A percentile compares a stretch with the other conserved stretches of the same genome.
Evolutionary conservation across 2,888 invertebrate genomes (phyloP).

Genomic region (Diachrysia chrysitis): DNA sequence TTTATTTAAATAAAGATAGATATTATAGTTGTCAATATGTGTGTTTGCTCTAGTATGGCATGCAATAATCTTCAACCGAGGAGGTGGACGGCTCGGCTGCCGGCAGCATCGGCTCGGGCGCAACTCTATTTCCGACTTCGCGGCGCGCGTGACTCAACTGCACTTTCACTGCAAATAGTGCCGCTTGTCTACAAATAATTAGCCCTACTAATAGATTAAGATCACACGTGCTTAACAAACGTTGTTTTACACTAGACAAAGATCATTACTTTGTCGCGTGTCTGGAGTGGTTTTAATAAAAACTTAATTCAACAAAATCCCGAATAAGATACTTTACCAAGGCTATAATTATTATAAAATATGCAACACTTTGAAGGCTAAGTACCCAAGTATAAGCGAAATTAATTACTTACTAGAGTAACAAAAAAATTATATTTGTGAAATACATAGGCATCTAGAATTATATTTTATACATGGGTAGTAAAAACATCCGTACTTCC

Average conservation of each 20-base stretch:
- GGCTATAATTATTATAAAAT: too few species aligned
- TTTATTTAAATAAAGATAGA: too few species aligned
- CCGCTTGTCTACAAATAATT: slow-evolving; percentile 74
- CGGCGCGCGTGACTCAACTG: slow-evolving; percentile 76
- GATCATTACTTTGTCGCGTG: slow-evolving; percentile 1
- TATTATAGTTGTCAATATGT: too few species aligned
- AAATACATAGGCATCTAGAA: too few species aligned
- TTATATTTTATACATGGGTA: too few species aligned
- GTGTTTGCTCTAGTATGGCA: neutral
- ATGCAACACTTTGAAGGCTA: too few species aligned
- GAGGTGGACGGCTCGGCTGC: neutral
- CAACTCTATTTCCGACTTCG: slow-evolving; percentile 76
- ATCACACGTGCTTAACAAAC: slow-evolving; percentile 44
- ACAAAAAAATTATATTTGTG: too few species aligned
- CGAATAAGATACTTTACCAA: neutral
- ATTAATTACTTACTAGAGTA: too few species aligned
- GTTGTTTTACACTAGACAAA: slow-evolving; percentile 26
- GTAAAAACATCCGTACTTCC: too few species aligned
- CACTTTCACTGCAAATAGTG: slow-evolving; percentile 83
- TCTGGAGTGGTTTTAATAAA: neutral
- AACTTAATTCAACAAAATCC: neutral
- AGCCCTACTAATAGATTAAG: slow-evolving; percentile 69
- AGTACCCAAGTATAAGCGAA: too few species aligned
- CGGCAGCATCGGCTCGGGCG: slow-evolving; percentile 49
- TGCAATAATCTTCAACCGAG: slow-evolving; percentile 8